These are phyloP conservation scores for Chiloscyllium punctatum DNA, from an alignment of 2,797 vertebrate genomes.

Conservation along the genomic window DNA sequence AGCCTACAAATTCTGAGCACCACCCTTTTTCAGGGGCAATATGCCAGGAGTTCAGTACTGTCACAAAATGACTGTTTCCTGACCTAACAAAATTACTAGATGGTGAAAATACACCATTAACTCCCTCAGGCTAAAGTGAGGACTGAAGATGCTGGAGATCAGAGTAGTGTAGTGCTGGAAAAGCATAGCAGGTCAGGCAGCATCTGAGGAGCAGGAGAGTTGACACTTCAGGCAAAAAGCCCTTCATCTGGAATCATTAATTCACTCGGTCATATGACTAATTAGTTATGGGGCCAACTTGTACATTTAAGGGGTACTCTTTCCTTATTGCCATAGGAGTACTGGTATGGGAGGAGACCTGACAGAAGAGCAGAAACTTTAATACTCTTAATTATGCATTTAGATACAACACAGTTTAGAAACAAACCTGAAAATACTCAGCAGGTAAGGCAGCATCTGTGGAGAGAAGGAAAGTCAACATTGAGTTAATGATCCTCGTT, in stretches of 20 bases:
- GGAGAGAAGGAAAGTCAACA: background rate
- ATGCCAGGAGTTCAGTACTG: background rate
- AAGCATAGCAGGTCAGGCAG: too few relatives aligned
- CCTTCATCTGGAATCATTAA: background rate
- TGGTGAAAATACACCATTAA: conserved; percentile 7
- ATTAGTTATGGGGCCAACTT: background rate
- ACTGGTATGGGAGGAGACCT: background rate
- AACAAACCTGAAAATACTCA: background rate
- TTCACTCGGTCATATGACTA: background rate
- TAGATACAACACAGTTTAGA: too few relatives aligned
- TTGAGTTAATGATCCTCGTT: background rate
- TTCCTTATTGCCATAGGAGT: background rate
- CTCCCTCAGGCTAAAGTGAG: too few relatives aligned
- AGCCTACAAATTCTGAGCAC: background rate
- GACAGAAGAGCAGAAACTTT: background rate
- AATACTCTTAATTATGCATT: background rate
- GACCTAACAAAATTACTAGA: background rate
- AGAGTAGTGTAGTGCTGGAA: too few relatives aligned
- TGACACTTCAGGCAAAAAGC: too few relatives aligned
- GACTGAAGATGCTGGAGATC: too few relatives aligned
- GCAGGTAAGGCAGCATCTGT: background rate
- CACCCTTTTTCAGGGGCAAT: background rate
- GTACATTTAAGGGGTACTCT: background rate
- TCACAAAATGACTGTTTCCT: background rate
- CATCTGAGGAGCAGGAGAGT: too few relatives aligned